Base-by-base conservation (phyloP, 2,888 invertebrate species). In the Stenodema calcarata region DNA sequence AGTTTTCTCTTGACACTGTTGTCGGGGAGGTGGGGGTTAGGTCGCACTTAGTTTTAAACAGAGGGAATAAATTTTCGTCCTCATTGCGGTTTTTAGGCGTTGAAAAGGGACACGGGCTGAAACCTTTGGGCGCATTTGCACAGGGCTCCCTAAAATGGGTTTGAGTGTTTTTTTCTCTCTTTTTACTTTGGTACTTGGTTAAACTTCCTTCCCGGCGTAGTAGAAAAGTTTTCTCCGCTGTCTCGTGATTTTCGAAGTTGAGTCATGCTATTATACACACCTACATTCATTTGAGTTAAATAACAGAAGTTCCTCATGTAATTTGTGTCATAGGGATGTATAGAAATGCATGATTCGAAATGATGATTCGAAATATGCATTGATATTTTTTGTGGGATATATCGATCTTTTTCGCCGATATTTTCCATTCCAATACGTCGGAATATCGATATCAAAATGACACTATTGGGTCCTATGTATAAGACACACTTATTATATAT, bases 41-140 rank as follows among this genome's bases (percentile, higher is more conserved):
- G 78, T 78, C 78, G 78, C 78, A 78, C 78, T 44, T 78, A 44
- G 78, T 78, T 78, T 78, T 44, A 78, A 78, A 78, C 78, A 78
- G 78, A 42, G 44, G 44, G 78, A 78, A 78, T 78, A 78, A 78
- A 78, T 78, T 78, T 78, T 42, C 62, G 44, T 44, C 78, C 78
- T 78, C 78, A 78, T 78, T 78, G 78, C 78, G 78, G 78, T 44
- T 78, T 78, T 78, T 44, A 18, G 78, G 62, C 23, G 62, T 54
- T 62, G 62, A 62, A 27, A 62, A 62, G 62, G 62, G 62, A 62
- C 62, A 62, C 62, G 62, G 62, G 18, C 27, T 27, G 18, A 27
- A 62, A 62, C 62, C 62, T 62, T 62, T 62, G 62, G 23, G 62
- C 62, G 62, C 62, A 62, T 62, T 62, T 62, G 62, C 62, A 62